Evolutionary conservation across 2,888 invertebrate genomes (phyloP), one percentile per base, ranked within the genome.

Genomic region (Meteorus cinctellus): DNA sequence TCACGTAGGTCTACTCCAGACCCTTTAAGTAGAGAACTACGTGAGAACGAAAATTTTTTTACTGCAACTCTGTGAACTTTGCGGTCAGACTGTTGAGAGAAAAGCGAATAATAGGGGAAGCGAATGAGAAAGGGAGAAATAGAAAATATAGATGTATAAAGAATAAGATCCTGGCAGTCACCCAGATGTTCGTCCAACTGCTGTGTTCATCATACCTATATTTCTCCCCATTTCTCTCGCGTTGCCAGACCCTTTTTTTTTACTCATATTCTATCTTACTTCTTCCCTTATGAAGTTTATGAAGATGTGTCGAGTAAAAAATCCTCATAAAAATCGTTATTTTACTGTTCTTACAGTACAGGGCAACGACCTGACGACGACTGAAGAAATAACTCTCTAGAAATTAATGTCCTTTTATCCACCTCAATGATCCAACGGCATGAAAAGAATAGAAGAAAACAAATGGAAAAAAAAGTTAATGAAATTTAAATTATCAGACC

Each of bases 21-120:
- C 77, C 75, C 78, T 75, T 78, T 78, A 81, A 81, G 79, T 81
- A 76, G 79, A 75, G 75, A 78, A 79, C 76, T 81, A 81, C 81
- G 81, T 81, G 81, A 79, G 79, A 77, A 72, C 77, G 77, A 79
- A 81, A 79, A 79, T 81, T 55, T 81, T 79, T 78, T 79, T 78
- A 79, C 77, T 78, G 79, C 78, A 81, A 78, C 77, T 75, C 75
- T 75, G 72, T 68, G 68, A 77, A 69, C 75, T 77, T 75, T 79
- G 77, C 74, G 79, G 81, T 68, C 29, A 69, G 55, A 69, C 69
- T 69, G 74, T 74, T 74, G 65, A 74, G 74, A 74, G 34, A 65
- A 75, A 59, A 55, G 51, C 55, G 67, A 73, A 62, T 51, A 24
- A 67, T 36, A 19, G 66, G 19, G 36, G 29, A 27, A 41, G 12